phyloP scores from a whole-genome alignment of 1,140 invertebrate species.

The Zaprionus africanus region DNA sequence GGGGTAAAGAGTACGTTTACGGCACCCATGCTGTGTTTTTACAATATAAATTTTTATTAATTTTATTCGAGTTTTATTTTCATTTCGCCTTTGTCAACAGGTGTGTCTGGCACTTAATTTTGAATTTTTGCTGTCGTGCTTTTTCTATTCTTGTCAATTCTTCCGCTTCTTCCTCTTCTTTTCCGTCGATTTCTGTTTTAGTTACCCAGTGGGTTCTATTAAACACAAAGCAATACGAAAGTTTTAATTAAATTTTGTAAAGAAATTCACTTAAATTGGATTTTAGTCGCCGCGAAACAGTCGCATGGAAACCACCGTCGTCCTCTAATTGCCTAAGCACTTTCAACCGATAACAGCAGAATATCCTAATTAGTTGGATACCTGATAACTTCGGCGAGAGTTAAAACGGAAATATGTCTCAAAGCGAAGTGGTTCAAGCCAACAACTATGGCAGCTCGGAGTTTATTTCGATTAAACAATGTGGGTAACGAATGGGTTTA shows the following conservation, averaged over 20 bases:
- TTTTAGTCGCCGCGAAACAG: constrained; percentile 74
- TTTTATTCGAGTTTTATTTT: constrained; percentile 60
- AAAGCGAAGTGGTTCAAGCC: constrained; percentile 7
- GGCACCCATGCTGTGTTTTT: background rate
- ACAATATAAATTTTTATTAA: constrained; percentile 62
- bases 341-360: constrained; percentile 57
- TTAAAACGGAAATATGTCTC: constrained; percentile 23
- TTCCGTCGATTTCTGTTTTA: background rate
- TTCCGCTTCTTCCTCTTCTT: background rate
- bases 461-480: constrained; percentile 32
- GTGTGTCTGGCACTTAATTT: constrained; percentile 75
- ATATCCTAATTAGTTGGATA: constrained; percentile 59
- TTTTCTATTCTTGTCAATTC: background rate
- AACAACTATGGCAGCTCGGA: constrained; percentile 1
- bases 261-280: constrained; percentile 75
- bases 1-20: background rate
- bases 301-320: constrained; percentile 62
- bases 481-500: constrained; percentile 15
- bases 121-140: constrained; percentile 47
- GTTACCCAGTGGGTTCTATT: constrained; percentile 14
- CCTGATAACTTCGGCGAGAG: constrained; percentile 19
- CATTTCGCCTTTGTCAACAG: constrained; percentile 64
- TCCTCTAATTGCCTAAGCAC: constrained; percentile 53
- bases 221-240: constrained; percentile 46
- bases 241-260: constrained; percentile 78